Evolutionary conservation across 1,140 invertebrate genomes (phyloP), one percentile per base, ranked within the genome.

Genomic region (Pollicipes pollicipes): DNA sequence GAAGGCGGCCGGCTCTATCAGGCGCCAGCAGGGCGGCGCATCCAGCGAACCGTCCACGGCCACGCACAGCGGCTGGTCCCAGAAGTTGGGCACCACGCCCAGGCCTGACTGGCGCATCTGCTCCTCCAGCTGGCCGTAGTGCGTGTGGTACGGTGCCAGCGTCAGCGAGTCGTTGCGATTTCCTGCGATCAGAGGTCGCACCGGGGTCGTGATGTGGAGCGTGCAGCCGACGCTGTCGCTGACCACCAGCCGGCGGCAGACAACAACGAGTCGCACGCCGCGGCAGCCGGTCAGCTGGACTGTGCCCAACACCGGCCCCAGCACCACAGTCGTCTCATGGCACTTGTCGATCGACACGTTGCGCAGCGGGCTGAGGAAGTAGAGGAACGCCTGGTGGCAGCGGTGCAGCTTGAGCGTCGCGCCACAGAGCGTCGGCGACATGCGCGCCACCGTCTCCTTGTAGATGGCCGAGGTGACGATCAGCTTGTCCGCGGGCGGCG

Each of bases 261-360:
- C 75, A 30, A 77, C 76, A 31, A 81, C 78, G 35, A 81, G 73
- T 0, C 77, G 78, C 1, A 80, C 75, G 68, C 77, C 75, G 69
- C 81, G 79, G 77, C 80, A 80, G 63, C 77, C 75, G 71, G 76
- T 77, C 30, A 81, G 69, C 68, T 79, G 77, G 13, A 81, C 74
- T 35, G 77, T 75, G 10, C 76, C 76, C 72, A 79, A 78, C 13
- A 81, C 79, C 0, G 80, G 77, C 37, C 80, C 80, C 13, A 81
- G 75, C 16, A 81, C 76, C 30, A 81, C 75, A 0, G 79, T 81
- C 0, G 76, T 76, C 70, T 80, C 76, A 37, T 77, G 75, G 74
- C 80, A 81, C 70, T 81, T 81, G 72, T 80, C 78, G 69, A 81
- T 78, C 2, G 77, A 78, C 30, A 81, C 80, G 66, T 77, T 78